These are phyloP conservation scores for Pharmacophagus antenor DNA, from an alignment of 2,888 invertebrate genomes.

Conservation along the genomic window DNA sequence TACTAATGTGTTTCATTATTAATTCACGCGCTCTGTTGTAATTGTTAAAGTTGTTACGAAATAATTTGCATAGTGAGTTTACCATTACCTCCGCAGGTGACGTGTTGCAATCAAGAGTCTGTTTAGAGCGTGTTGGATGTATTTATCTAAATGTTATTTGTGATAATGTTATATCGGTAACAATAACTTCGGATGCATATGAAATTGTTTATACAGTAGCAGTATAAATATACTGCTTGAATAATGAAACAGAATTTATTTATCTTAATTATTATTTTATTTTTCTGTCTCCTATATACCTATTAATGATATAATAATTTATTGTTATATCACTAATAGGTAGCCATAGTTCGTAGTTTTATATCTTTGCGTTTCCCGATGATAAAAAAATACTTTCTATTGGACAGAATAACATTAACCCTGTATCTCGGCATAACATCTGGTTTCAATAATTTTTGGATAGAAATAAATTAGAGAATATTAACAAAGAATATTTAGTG, in stretches of 20 bases:
- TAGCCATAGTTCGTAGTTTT: too few species aligned
- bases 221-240: neutral
- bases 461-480: too few species aligned
- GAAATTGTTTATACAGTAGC: slow-evolving; percentile 3
- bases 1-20: slow-evolving; percentile 13
- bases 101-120: slow-evolving; percentile 23
- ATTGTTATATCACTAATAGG: too few species aligned
- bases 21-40: slow-evolving; percentile 7
- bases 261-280: too few species aligned
- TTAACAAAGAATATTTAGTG: too few species aligned
- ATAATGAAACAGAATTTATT: neutral
- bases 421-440: too few species aligned
- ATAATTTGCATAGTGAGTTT: slow-evolving; percentile 32
- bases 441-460: too few species aligned
- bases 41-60: slow-evolving; percentile 26
- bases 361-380: too few species aligned
- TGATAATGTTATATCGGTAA: slow-evolving; percentile 13
- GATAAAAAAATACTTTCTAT: too few species aligned
- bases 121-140: slow-evolving; percentile 12
- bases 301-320: too few species aligned
- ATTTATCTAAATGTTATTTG: slow-evolving; percentile 20
- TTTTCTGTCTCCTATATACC: too few species aligned
- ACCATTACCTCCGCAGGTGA: slow-evolving; percentile 15
- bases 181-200: slow-evolving; percentile 3
- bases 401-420: too few species aligned